Percentiles rank a stretch among this genome's conserved stretches.
Conservation (phyloP, 2,113 vertebrate genomes). For the Climacteris rufus region DNA sequence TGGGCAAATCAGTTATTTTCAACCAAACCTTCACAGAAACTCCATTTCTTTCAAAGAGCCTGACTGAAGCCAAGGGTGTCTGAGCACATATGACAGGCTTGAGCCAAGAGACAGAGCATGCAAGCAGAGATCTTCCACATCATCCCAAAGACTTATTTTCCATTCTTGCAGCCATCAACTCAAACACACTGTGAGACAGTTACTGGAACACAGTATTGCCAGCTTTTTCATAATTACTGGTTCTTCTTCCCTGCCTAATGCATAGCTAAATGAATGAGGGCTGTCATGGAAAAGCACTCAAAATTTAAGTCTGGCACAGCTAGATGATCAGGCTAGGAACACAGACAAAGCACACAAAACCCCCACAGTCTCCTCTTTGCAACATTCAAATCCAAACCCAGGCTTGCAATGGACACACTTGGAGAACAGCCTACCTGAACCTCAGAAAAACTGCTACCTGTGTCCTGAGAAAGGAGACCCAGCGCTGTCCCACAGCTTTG, state of each 20-base stretch:
- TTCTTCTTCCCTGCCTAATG: background rate
- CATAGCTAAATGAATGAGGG: background rate
- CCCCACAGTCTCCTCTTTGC: background rate
- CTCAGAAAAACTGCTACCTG: background rate
- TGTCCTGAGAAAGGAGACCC: no score
- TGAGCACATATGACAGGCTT: fast-evolving
- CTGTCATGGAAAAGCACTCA: background rate
- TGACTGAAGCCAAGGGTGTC: background rate
- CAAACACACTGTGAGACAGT: background rate
- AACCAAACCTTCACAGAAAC: background rate
- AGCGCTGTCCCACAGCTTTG: background rate
- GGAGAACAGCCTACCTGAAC: background rate
- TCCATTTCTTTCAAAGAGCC: background rate
- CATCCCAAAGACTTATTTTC: background rate
- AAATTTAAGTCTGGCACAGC: background rate
- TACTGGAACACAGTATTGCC: background rate
- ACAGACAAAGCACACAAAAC: background rate
- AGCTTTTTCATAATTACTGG: background rate
- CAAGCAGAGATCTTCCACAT: background rate
- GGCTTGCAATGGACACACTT: background rate
- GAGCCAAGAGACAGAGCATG: background rate
- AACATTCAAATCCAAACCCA: background rate
- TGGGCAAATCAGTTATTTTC: background rate
- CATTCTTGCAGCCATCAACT: background rate
- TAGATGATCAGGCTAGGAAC: background rate